Base-by-base conservation (phyloP, 2,888 invertebrate genomes). In the Acanthoscelides obtectus region DNA sequence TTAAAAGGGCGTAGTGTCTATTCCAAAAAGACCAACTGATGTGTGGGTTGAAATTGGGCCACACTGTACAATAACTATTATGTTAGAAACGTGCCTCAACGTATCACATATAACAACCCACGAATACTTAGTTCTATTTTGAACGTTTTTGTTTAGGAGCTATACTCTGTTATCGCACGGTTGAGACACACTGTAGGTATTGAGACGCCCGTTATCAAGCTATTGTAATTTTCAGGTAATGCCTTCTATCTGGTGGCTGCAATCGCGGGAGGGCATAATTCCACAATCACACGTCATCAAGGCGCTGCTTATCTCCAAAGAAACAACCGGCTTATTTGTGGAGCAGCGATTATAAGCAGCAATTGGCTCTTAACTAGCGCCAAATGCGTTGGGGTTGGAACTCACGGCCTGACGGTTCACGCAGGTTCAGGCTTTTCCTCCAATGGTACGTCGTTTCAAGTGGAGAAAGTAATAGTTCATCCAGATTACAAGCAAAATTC, bases 181-280 rank as follows among this genome's bases (percentile, higher is more conserved):
- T n/a, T n/a, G n/a, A n/a, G n/a, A n/a, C n/a, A n/a, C n/a, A n/a
- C n/a, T n/a, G n/a, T n/a, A n/a, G n/a, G n/a, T n/a, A n/a, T n/a
- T n/a, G n/a, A n/a, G n/a, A n/a, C n/a, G n/a, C n/a, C n/a, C n/a
- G n/a, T n/a, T n/a, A n/a, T n/a, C n/a, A n/a, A n/a, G n/a, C n/a
- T 45, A 12, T 45, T 6, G 17, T 12, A 1, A 45, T 45, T 45
- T 45, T 45, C 45, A 45, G 45, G 17, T 12, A 4, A 45, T 45
- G 45, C 45, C 45, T 12, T 45, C 5, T 1, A 45, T 45, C 45
- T 45, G 45, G 45, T 45, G 45, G 17, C 5, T 12, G 70, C 70
- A 22, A 70, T 70, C 63, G 63, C 70, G 20, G 70, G 67, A 20
- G 70, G 70, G 22, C 70, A 70, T 25, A 67, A 70, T 25, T 67